Percentiles rank a stretch among this genome's conserved stretches.
Conservation (phyloP, 1,140 invertebrate species). For the Hirudo medicinalis region DNA sequence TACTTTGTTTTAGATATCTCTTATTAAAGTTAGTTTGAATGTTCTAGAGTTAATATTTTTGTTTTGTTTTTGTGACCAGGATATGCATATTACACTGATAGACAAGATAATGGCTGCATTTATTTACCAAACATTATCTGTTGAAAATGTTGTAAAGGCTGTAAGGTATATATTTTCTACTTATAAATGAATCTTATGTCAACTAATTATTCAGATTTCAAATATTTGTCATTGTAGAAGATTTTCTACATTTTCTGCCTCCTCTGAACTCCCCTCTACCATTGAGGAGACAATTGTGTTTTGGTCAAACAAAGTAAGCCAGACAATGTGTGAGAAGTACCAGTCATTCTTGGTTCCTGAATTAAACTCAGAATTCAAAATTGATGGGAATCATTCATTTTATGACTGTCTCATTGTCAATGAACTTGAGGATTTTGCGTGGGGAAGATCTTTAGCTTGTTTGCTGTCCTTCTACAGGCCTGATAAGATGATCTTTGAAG, state of each 20-base stretch:
- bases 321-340: conserved; percentile 31
- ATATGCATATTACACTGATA: conserved; percentile 87
- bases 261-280: conserved; percentile 50
- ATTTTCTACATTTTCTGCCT: conserved; percentile 42
- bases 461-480: conserved; percentile 6
- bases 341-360: conserved; percentile 25
- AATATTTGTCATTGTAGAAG: conserved; percentile 32
- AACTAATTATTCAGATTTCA: conserved; percentile 9
- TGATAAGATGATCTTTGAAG: not conserved
- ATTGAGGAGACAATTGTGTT: conserved; percentile 74
- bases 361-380: conserved; percentile 28
- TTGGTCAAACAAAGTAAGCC: conserved; percentile 76
- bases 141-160: conserved; percentile 71
- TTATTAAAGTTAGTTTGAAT: no score
- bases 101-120: conserved; percentile 91
- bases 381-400: conserved; percentile 11
- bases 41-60: no score
- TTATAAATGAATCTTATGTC: not conserved
- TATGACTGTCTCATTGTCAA: not conserved
- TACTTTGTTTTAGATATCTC: no score
- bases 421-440: conserved; percentile 23
- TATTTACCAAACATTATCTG: conserved; percentile 77
- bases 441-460: conserved; percentile 24
- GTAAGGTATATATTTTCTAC: conserved; percentile 44
- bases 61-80: conserved; percentile 46